Base-by-base conservation (phyloP, 2,113 vertebrate species). In the Baryphthengus martii region DNA sequence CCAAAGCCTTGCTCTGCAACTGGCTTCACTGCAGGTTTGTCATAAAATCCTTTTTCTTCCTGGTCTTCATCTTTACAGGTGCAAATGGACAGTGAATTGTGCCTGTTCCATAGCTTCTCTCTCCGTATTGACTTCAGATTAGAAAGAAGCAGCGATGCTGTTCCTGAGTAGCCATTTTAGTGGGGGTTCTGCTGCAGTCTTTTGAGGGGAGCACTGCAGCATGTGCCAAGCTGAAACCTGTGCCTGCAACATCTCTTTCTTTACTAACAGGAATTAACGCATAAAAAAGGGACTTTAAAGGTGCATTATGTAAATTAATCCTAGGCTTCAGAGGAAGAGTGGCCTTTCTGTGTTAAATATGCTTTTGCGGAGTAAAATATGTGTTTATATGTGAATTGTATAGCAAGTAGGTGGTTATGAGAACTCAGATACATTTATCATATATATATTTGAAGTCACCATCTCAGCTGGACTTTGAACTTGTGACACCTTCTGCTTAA, bases 321-420 rank as follows among this genome's bases (percentile, higher is more conserved):
- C 17, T 79, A 52, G 44, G 25, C 49, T 88, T 91, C 21, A 66
- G 86, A 68, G 26, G 33, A 79, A 35, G 40, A 72, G 13, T 58
- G 29, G 29, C 20, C 14, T 78, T 67, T 61, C 29, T 65, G 44
- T 45, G 19, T 49, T 80, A 90, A 82, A 47, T 73, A 20, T 58
- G 26, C 39, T 76, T 85, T 66, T 66, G 44, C 58, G 44, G 17
- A 6, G 2, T 89, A 65, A 85, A 88, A 53, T 56, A 42, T 2
- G 8, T 76, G 17, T 28, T 17, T 50, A 15, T 66, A 11, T 71
- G 49, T 83, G 31, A 73, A 42, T 73, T 78, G 7, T 52, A 1
- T 23, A 49, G 31, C n/a, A 72, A 44, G 11, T 52, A 18, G 40
- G n/a, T 9, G 35, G 13, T 61, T 0, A 0, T 53, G 40, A 29